Evolutionary conservation across 1,140 invertebrate species (phyloP).

Genomic region (Lepidotrigona ventralis): DNA sequence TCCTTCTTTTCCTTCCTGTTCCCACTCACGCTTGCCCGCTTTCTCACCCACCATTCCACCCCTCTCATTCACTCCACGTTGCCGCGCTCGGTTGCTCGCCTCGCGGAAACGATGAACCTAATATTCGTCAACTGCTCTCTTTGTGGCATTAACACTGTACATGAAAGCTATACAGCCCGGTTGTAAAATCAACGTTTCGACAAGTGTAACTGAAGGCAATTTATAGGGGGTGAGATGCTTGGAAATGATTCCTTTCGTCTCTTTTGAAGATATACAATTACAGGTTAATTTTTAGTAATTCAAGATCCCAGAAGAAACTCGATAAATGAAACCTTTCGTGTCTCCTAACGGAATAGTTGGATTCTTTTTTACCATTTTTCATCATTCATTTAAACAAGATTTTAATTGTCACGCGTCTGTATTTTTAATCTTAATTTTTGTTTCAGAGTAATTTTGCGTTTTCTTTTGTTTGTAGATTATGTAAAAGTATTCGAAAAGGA

Average conservation of each 20-base stretch:
- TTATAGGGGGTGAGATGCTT: neutral
- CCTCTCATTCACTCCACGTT: neutral
- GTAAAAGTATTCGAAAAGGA: no score
- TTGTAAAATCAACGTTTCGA: neutral
- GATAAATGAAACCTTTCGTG: no score
- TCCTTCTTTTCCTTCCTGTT: neutral
- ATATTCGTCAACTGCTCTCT: constrained; percentile 50
- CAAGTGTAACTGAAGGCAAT: neutral
- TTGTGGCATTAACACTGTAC: neutral
- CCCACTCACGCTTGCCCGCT: neutral
- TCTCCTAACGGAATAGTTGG: no score
- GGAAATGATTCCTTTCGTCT: neutral
- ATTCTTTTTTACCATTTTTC: no score
- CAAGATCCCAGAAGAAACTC: no score
- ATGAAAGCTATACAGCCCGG: neutral
- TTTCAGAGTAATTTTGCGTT: no score
- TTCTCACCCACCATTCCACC: neutral
- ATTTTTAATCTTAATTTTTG: no score
- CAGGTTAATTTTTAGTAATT: no score
- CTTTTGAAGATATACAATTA: neutral
- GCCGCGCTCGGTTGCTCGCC: constrained; percentile 26
- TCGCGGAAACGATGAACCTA: constrained; percentile 60
- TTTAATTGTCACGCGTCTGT: no score
- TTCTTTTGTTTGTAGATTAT: no score
- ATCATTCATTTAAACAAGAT: no score